phyloP scores from a whole-genome alignment of 2,113 vertebrate species.

The Cyphomyrus plagiostoma region DNA sequence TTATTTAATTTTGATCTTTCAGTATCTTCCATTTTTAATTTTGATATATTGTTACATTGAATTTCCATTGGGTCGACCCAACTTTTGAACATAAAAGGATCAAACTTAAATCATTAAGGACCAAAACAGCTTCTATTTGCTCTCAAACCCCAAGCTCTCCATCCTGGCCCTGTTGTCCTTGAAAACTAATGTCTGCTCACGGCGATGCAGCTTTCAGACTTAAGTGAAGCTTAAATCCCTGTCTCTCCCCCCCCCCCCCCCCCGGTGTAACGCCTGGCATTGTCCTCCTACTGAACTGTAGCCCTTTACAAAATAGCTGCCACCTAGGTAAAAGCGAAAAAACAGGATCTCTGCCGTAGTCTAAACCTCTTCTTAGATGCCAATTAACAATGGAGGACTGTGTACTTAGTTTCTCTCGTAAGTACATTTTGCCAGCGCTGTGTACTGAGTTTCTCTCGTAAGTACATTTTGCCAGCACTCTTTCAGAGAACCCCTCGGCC shows the following conservation, averaged over 20 bases:
- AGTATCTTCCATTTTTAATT: not conserved
- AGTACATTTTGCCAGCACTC: not conserved
- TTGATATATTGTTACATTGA: not conserved
- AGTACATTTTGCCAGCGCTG: not conserved
- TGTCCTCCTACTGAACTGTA: not conserved
- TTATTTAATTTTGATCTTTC: not conserved
- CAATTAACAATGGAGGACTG: not conserved
- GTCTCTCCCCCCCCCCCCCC: not conserved
- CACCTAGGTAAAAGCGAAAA: not conserved
- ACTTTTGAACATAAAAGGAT: not conserved
- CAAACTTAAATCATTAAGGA: not conserved
- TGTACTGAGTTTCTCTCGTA: not conserved
- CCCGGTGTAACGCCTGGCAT: not conserved
- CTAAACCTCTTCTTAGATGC: not conserved
- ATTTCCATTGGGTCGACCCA: not conserved
- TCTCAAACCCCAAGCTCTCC: not conserved
- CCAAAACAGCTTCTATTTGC: not conserved
- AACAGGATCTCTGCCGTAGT: not conserved
- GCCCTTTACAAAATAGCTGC: not conserved
- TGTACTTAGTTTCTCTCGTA: not conserved
- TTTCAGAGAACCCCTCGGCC: not conserved
- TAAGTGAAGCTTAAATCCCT: not conserved
- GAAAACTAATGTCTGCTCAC: not conserved
- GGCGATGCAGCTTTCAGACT: not conserved
- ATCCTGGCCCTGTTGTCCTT: not conserved